Evolutionary conservation across 2,113 vertebrate species (phyloP).

Genomic region (Aramus guarauna): DNA sequence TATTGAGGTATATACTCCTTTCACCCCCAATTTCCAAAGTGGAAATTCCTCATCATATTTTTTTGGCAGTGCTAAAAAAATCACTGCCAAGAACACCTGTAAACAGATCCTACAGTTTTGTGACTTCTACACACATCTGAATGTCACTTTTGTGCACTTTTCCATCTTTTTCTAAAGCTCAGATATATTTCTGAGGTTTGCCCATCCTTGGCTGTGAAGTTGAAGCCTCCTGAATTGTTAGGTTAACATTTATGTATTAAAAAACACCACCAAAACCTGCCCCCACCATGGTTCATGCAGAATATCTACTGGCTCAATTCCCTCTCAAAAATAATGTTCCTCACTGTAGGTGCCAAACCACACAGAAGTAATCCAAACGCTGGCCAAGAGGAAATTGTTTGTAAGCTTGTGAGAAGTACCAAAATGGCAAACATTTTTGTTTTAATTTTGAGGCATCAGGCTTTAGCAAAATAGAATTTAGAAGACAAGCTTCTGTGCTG

Average conservation of each 20-base stretch:
- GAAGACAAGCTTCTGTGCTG: background rate
- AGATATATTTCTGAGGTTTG: background rate
- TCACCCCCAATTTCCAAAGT: background rate
- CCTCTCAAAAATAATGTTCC: background rate
- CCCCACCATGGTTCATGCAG: background rate
- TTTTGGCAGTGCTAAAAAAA: background rate
- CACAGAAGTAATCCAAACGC: background rate
- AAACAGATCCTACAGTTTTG: background rate
- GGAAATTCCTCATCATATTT: background rate
- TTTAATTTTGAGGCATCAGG: background rate
- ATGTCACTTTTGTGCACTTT: fast-evolving
- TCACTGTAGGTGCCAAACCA: background rate
- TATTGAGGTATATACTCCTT: background rate
- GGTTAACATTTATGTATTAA: background rate
- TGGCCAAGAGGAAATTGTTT: background rate
- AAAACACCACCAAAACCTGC: background rate
- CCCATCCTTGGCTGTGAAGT: background rate
- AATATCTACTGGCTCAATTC: background rate
- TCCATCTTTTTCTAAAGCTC: background rate
- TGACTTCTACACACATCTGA: background rate
- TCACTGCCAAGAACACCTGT: background rate
- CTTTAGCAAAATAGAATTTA: background rate
- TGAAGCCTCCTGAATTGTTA: background rate
- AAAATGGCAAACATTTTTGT: background rate
- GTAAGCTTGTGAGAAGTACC: background rate